Conservation (phyloP, 2,797 vertebrate genomes). For the Xerus rutilus region DNA sequence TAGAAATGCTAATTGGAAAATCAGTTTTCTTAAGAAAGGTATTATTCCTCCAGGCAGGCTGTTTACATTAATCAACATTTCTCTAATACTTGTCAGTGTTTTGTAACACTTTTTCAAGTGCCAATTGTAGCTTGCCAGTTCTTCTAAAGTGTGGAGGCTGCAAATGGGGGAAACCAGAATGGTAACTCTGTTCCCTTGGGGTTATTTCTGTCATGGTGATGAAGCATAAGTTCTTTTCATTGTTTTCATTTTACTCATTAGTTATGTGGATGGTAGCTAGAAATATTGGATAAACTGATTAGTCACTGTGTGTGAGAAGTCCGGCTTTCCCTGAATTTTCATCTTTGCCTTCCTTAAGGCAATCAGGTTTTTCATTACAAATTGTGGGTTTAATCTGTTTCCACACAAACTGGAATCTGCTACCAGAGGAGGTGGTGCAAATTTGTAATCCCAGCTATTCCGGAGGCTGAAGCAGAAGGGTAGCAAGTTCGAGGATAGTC, state of each 20-base stretch:
- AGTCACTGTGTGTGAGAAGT: conserved; percentile 27
- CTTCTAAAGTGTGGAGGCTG: conserved; percentile 78
- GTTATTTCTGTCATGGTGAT: conserved; percentile 69
- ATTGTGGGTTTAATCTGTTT: conserved; percentile 51
- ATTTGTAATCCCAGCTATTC: no score
- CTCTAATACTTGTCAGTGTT: conserved; percentile 81
- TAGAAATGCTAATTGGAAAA: conserved; percentile 80
- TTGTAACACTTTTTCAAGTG: conserved; percentile 85
- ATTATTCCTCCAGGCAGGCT: conserved; percentile 82
- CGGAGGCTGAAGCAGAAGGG: no score
- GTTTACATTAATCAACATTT: conserved; percentile 86
- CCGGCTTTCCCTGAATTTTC: conserved; percentile 22
- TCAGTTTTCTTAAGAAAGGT: conserved; percentile 83
- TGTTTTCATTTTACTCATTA: conserved; percentile 65
- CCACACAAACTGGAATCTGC: not conserved
- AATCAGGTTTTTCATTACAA: conserved; percentile 26
- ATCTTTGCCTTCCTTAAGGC: not conserved
- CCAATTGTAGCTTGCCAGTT: conserved; percentile 85
- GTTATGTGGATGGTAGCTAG: conserved; percentile 66
- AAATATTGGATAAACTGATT: conserved; percentile 37
- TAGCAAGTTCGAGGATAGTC: no score
- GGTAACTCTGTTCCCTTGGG: conserved; percentile 73
- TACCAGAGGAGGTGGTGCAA: no score
- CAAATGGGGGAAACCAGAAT: conserved; percentile 77
- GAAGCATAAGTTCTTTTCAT: conserved; percentile 73